A percentile compares a stretch with the other conserved stretches of the same genome.
Evolutionary conservation across 2,113 vertebrate genomes (phyloP).

Genomic region (Stercorarius parasiticus): DNA sequence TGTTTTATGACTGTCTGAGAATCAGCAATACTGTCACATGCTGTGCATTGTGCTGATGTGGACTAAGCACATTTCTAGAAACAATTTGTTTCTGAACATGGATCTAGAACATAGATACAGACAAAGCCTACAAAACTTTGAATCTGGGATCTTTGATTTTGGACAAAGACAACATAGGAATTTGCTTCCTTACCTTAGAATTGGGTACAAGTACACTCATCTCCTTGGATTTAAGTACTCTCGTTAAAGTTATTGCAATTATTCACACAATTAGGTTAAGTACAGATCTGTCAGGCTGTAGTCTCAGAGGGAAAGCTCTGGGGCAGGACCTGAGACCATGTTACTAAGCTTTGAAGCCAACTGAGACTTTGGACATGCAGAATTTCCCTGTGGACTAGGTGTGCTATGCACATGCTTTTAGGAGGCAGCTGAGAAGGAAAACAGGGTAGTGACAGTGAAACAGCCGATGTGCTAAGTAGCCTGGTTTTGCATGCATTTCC

Average conservation of each 20-base stretch:
- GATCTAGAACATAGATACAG: not conserved
- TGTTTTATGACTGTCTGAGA: not conserved
- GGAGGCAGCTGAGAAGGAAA: not conserved
- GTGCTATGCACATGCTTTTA: not conserved
- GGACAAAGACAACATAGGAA: not conserved
- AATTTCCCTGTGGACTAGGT: not conserved
- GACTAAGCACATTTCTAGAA: not conserved
- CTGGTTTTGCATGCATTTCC: not conserved
- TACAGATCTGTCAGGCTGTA: not conserved
- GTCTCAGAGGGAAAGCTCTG: not conserved
- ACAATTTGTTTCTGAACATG: not conserved
- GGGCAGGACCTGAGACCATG: not conserved
- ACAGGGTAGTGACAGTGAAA: not conserved
- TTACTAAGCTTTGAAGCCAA: not conserved
- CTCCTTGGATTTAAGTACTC: not conserved
- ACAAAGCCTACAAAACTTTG: not conserved
- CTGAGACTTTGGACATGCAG: not conserved
- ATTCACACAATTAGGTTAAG: not conserved
- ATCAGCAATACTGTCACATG: too few species aligned
- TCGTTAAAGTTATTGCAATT: not conserved
- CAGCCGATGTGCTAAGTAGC: not conserved
- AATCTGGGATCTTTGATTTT: not conserved
- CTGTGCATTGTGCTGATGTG: fast-evolving
- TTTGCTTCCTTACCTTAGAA: not conserved
- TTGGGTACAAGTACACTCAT: not conserved